Evolutionary conservation across 2,888 invertebrate species (phyloP).

Genomic region (Pheosia gnoma): DNA sequence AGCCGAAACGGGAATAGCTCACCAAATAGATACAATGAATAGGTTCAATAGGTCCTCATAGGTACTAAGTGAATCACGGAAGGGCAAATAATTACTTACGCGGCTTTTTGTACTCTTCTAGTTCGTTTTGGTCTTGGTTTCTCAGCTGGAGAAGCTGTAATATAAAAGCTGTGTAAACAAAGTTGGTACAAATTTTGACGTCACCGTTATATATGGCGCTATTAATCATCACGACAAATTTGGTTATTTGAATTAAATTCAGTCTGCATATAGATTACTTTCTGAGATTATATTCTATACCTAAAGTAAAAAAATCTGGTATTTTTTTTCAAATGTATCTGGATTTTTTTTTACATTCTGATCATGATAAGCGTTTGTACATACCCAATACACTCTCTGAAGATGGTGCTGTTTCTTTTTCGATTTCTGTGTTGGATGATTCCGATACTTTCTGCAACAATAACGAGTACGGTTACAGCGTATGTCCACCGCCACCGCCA

Average conservation of each 20-base stretch:
- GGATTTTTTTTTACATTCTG: too few relatives aligned
- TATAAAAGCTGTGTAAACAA: not conserved
- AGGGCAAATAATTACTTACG: conserved; percentile 52
- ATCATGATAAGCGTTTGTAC: conserved; percentile 8
- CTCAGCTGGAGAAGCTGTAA: conserved; percentile 61
- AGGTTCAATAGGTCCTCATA: too few relatives aligned
- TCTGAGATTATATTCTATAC: too few relatives aligned
- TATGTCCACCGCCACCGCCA: too few relatives aligned
- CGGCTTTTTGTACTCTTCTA: conserved; percentile 60
- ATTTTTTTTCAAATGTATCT: too few relatives aligned
- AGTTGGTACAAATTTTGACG: too few relatives aligned
- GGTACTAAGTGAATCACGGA: not conserved
- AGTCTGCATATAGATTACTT: too few relatives aligned
- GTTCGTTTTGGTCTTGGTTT: conserved; percentile 73
- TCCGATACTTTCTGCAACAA: conserved; percentile 54
- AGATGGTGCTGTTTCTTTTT: conserved; percentile 36
- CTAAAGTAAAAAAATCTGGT: too few relatives aligned
- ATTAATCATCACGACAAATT: too few relatives aligned
- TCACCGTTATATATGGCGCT: too few relatives aligned
- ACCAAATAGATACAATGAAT: not conserved
- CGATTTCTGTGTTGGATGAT: conserved; percentile 31
- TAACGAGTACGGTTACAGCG: not conserved
- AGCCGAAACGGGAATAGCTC: too few relatives aligned
- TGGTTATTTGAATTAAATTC: too few relatives aligned
- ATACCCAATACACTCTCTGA: conserved; percentile 51